Conservation (phyloP, 2,797 vertebrate genomes). For the Enteromius thamalakanensis region DNA sequence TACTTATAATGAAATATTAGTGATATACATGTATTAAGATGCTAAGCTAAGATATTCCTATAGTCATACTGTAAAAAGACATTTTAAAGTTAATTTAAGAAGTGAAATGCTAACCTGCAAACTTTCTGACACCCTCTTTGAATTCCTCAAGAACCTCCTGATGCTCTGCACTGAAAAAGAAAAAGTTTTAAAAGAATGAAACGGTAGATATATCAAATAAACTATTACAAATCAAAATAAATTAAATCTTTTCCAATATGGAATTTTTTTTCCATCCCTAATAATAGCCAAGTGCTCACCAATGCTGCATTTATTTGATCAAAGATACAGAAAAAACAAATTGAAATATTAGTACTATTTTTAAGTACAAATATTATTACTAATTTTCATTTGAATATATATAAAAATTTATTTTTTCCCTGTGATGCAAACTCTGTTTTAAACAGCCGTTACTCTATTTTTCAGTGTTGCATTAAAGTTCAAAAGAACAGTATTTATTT, state of each 20-base stretch:
- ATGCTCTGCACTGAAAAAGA: slow-evolving; percentile 84
- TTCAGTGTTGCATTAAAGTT: not conserved
- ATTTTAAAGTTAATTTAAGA: not conserved
- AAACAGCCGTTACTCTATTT: not conserved
- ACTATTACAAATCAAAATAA: not conserved
- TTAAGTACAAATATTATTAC: not conserved
- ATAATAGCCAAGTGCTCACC: not conserved
- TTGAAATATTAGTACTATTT: not conserved
- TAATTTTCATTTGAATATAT: not conserved
- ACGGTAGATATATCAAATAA: not conserved
- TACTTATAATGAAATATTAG: slow-evolving; percentile 10
- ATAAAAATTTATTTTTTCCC: not conserved
- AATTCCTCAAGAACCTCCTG: slow-evolving; percentile 91
- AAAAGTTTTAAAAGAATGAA: not conserved
- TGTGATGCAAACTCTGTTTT: not conserved
- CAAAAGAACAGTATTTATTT: not conserved
- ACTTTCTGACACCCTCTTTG: slow-evolving; percentile 89
- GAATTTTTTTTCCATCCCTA: not conserved
- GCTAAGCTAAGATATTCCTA: not conserved
- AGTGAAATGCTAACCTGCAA: slow-evolving; percentile 83
- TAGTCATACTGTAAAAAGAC: not conserved
- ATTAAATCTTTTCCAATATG: not conserved
- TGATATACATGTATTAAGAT: not conserved
- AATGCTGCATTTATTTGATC: not conserved
- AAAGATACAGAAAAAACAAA: not conserved